A percentile compares a stretch with the other conserved stretches of the same genome.
These are phyloP conservation scores for Conops quadrifasciatus DNA, from an alignment of 2,888 invertebrate species.

Conservation along the genomic window DNA sequence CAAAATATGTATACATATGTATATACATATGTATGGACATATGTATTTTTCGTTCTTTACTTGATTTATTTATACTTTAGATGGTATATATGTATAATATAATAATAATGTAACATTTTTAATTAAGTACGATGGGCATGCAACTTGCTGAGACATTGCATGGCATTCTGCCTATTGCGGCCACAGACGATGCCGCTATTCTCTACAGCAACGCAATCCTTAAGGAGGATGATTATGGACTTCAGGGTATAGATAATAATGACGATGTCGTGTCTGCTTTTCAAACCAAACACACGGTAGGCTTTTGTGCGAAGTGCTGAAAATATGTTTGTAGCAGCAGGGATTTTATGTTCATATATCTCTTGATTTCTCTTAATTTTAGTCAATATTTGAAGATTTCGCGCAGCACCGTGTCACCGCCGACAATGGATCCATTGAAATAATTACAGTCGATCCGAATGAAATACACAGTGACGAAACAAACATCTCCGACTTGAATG, in stretches of 20 bases:
- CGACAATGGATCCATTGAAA: slow-evolving; percentile 50
- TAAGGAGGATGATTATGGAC: slow-evolving; percentile 43
- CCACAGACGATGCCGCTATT: slow-evolving; percentile 50
- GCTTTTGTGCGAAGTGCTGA: slow-evolving; percentile 38
- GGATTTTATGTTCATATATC: slow-evolving; percentile 17
- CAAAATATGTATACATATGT: too few species aligned
- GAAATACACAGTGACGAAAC: slow-evolving; percentile 39
- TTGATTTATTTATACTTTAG: too few species aligned
- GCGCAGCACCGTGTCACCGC: slow-evolving; percentile 49
- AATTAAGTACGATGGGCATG: slow-evolving; percentile 50
- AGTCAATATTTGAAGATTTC: slow-evolving; percentile 58
- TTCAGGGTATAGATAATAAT: slow-evolving; percentile 42
- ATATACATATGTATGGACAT: too few species aligned
- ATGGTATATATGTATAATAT: too few species aligned
- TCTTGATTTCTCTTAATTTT: slow-evolving; percentile 31
- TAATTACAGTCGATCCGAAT: slow-evolving; percentile 55
- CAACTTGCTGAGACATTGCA: slow-evolving; percentile 62
- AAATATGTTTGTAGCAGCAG: neutral
- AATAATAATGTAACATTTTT: neutral
- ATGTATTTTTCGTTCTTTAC: too few species aligned
- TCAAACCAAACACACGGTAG: slow-evolving; percentile 56
- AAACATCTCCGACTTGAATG: slow-evolving; percentile 24
- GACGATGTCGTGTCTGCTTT: slow-evolving; percentile 45
- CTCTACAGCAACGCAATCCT: slow-evolving; percentile 46
- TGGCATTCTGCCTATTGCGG: slow-evolving; percentile 61